Base-by-base conservation (phyloP, 2,888 invertebrate species). In the Oscheius sp. region DNA sequence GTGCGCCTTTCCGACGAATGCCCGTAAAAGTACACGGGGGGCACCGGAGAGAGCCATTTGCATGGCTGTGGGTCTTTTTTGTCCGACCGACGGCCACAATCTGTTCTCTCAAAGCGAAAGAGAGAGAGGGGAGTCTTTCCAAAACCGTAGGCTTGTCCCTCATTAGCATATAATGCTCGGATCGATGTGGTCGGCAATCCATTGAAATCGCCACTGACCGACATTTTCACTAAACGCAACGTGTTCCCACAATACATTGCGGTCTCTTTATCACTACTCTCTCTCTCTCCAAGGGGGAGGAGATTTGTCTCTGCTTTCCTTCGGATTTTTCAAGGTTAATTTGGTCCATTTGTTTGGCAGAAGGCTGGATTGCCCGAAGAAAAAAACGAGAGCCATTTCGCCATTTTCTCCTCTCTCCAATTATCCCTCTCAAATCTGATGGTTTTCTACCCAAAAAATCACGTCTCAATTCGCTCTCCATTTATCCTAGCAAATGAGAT, bases 21-120 rank as follows among this genome's bases (percentile, higher is more conserved):
- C 6, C 48, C 52, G 48, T 52, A 52, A 52, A 52, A 27, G 42
- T 42, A 42, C 42, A 42, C 42, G 42, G n/a, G 4, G 12, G 15
- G n/a, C 37, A 6, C 37, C 37, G 37, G 37, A 10, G 37, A 12
- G 6, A 12, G 37, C 17, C 42, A 42, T 42, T 42, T 42, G 42
- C 42, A 42, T 42, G 42, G 42, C 42, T 12, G 42, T n/a, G 42
- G 42, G 42, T 15, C 4, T 17, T 31, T 33, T 57, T 33, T 57
- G 33, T 57, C 57, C 27, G 27, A 27, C 48, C 39, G 65, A 46
- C 31, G 25, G 8, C 8, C 48, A 48, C 27, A 27, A 27, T 6
- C 37, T 55, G 23, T 65, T 53, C 52, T 71, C 67, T 67, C 69
- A n/a, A n/a, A n/a, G n/a, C n/a, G n/a, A n/a, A n/a, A n/a, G n/a